Evolutionary conservation across 2,113 vertebrate genomes (phyloP).

Genomic region (Holacanthus passer): DNA sequence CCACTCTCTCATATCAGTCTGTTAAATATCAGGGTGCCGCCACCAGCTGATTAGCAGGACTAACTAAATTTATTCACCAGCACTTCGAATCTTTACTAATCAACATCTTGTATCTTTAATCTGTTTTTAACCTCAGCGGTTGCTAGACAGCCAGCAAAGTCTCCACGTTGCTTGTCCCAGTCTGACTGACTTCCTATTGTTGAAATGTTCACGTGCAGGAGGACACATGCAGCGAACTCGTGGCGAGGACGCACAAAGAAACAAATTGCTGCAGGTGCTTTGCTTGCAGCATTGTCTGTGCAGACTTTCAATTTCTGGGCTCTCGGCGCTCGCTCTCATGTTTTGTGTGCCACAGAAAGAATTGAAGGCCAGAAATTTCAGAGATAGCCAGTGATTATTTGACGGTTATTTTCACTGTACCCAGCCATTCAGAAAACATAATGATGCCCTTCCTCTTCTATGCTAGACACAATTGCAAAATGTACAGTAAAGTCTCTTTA

Average conservation of each 20-base stretch:
- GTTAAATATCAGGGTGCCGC: background rate
- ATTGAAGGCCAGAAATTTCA: background rate
- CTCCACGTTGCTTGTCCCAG: background rate
- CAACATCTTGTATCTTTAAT: background rate
- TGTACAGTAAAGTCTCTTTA: background rate
- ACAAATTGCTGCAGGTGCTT: slow-evolving; percentile 11
- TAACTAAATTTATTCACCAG: background rate
- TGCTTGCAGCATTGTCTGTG: background rate
- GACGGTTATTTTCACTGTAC: background rate
- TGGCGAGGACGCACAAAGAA: background rate
- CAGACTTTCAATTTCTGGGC: background rate
- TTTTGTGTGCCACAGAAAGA: background rate
- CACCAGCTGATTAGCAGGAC: background rate
- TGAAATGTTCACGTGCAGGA: background rate
- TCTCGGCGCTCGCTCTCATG: background rate
- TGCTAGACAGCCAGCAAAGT: slow-evolving; percentile 2
- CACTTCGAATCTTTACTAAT: too few relatives aligned
- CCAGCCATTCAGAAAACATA: background rate
- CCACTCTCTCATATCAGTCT: background rate
- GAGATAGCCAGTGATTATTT: background rate
- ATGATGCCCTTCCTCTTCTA: background rate
- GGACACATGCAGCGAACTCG: background rate
- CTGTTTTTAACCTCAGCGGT: background rate
- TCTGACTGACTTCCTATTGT: background rate
- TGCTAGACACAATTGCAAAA: background rate